Percentiles rank a stretch among this genome's conserved stretches.
These are phyloP conservation scores for Antheraea assamensis DNA, from an alignment of 2,888 invertebrate genomes.

Conservation along the genomic window DNA sequence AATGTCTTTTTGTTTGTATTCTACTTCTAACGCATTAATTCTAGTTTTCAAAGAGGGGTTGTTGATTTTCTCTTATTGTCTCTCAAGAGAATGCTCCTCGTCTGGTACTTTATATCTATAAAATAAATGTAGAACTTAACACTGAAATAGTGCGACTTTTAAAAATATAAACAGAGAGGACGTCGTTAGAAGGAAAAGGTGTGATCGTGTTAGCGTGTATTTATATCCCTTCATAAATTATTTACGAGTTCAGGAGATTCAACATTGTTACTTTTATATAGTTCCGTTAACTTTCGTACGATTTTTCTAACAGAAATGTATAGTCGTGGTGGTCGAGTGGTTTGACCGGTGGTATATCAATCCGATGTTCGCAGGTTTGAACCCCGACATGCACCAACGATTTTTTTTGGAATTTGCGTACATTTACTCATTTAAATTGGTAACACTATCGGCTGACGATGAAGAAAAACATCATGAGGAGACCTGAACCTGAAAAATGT, in stretches of 20 bases:
- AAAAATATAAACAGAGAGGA: background rate
- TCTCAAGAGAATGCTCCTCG: background rate
- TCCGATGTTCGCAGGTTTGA: background rate
- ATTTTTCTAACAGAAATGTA: background rate
- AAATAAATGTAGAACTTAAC: conserved; percentile 12
- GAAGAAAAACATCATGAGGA: too few species aligned
- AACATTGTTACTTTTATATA: background rate
- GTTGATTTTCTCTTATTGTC: background rate
- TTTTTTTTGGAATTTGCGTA: too few species aligned
- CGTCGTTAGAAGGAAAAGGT: background rate
- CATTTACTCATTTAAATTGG: too few species aligned
- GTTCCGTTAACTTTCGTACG: background rate
- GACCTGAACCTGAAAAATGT: too few species aligned
- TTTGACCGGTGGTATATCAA: too few species aligned
- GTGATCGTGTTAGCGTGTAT: conserved; percentile 1
- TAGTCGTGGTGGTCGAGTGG: background rate
- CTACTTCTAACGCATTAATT: background rate
- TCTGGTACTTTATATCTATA: conserved; percentile 5
- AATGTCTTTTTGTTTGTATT: too few species aligned
- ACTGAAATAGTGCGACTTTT: conserved; percentile 8
- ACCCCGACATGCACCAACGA: too few species aligned
- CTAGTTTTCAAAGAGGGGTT: background rate
- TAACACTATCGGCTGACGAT: too few species aligned
- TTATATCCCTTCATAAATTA: conserved; percentile 14
- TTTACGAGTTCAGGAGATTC: background rate